phyloP scores from a whole-genome alignment of 2,888 invertebrate species.

The Selenia dentaria region DNA sequence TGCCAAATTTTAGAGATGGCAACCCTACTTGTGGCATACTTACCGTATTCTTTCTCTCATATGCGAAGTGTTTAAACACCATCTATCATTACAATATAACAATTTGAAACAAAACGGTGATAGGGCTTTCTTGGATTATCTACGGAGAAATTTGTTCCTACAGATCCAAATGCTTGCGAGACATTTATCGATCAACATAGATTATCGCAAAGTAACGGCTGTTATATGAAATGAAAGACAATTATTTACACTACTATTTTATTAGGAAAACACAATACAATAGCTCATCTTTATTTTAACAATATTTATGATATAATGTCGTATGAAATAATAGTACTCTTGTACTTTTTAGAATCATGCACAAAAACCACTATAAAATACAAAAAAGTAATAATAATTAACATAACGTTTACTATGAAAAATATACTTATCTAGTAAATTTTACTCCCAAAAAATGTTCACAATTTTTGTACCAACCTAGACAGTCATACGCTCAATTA shows the following conservation, averaged over 20 bases:
- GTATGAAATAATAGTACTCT: slow-evolving; percentile 62
- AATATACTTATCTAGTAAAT: slow-evolving; percentile 43
- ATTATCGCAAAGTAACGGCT: too few species aligned
- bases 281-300: slow-evolving; percentile 73
- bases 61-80: too few species aligned
- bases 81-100: too few species aligned
- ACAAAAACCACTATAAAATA: slow-evolving; percentile 60
- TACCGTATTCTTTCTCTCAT: too few species aligned
- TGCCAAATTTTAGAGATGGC: too few species aligned
- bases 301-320: slow-evolving; percentile 67
- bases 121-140: too few species aligned
- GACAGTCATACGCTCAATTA: slow-evolving; percentile 43
- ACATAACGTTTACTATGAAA: slow-evolving; percentile 53
- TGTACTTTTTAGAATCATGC: slow-evolving; percentile 70
- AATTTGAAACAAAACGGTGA: too few species aligned
- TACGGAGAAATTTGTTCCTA: too few species aligned
- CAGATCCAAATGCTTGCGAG: too few species aligned
- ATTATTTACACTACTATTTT: slow-evolving; percentile 69
- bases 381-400: slow-evolving; percentile 54
- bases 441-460: slow-evolving; percentile 36
- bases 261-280: slow-evolving; percentile 82
- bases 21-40: too few species aligned
- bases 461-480: slow-evolving; percentile 49
- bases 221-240: slow-evolving; percentile 58
- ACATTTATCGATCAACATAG: too few species aligned